Conservation (phyloP, 2,888 invertebrate genomes). For the Cataglyphis cursor region DNA sequence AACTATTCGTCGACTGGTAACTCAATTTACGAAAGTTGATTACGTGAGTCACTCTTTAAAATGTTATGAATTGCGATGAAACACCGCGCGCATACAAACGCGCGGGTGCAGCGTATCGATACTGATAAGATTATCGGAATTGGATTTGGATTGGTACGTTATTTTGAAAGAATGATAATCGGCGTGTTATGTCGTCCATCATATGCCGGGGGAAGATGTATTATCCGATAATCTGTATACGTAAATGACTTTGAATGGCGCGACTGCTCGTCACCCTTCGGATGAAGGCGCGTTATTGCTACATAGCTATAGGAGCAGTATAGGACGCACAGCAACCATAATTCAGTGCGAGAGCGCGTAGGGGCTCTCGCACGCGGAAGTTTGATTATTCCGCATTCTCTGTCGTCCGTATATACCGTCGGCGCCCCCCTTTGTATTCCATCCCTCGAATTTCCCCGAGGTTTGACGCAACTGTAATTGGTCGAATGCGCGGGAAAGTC, state of each 20-base stretch:
- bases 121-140: slow-evolving; percentile 30
- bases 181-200: slow-evolving; percentile 13
- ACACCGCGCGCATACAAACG: not conserved
- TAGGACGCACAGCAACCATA: slow-evolving; percentile 20
- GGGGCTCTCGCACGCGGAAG: slow-evolving; percentile 53
- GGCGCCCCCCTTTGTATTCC: slow-evolving; percentile 58
- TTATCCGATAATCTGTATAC: slow-evolving; percentile 38
- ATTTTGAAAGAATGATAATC: slow-evolving; percentile 9
- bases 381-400: slow-evolving; percentile 73
- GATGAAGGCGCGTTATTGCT: slow-evolving; percentile 17
- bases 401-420: slow-evolving; percentile 54
- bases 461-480: slow-evolving; percentile 71
- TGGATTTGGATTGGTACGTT: not conserved
- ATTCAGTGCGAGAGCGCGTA: slow-evolving; percentile 45
- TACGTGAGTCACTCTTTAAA: not conserved
- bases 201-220: not conserved
- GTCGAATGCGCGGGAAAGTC: slow-evolving; percentile 62
- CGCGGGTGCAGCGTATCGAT: not conserved
- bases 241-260: slow-evolving; percentile 41
- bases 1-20: slow-evolving; percentile 55
- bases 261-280: slow-evolving; percentile 28
- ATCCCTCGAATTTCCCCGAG: slow-evolving; percentile 68
- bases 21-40: slow-evolving; percentile 21
- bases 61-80: slow-evolving; percentile 16
- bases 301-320: not conserved